These are phyloP conservation scores for Elachura formosa DNA, from an alignment of 2,113 vertebrate genomes.

Conservation along the genomic window DNA sequence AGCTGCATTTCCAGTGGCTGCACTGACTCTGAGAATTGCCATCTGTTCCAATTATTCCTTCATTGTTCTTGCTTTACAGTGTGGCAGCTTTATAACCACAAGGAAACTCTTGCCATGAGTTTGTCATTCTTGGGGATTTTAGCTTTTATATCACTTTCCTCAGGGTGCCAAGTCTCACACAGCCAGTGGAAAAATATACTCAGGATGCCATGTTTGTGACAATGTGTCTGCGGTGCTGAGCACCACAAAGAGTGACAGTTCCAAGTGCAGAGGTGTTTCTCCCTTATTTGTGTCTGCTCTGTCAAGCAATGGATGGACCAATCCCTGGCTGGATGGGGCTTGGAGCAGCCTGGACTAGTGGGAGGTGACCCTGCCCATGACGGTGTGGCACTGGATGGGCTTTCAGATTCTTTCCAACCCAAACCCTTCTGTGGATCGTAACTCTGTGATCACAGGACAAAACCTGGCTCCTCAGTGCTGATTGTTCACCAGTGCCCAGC, in stretches of 20 bases:
- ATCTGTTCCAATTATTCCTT: conserved; percentile 70
- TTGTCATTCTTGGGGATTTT: conserved; percentile 16
- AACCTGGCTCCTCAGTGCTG: not conserved
- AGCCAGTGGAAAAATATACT: not conserved
- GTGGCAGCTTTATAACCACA: conserved; percentile 54
- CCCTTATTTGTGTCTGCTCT: not conserved
- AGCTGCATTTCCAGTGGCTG: conserved; percentile 63
- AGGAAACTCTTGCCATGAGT: conserved; percentile 28
- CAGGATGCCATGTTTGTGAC: not conserved
- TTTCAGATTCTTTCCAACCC: not conserved
- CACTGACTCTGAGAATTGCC: conserved; percentile 40
- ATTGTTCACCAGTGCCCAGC: not conserved
- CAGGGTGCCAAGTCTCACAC: not conserved
- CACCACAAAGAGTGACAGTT: not conserved
- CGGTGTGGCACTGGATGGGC: not conserved
- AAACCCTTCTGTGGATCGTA: not conserved
- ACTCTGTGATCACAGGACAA: not conserved
- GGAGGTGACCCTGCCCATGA: not conserved
- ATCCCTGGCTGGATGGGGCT: not conserved
- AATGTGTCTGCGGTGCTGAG: not conserved
- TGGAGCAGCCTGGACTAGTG: not conserved
- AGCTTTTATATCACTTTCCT: not conserved
- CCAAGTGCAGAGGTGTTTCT: not conserved
- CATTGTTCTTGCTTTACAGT: conserved; percentile 62
- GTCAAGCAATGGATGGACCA: not conserved